Evolutionary conservation across 2,113 vertebrate species (phyloP).

Genomic region (Saccopteryx bilineata): DNA sequence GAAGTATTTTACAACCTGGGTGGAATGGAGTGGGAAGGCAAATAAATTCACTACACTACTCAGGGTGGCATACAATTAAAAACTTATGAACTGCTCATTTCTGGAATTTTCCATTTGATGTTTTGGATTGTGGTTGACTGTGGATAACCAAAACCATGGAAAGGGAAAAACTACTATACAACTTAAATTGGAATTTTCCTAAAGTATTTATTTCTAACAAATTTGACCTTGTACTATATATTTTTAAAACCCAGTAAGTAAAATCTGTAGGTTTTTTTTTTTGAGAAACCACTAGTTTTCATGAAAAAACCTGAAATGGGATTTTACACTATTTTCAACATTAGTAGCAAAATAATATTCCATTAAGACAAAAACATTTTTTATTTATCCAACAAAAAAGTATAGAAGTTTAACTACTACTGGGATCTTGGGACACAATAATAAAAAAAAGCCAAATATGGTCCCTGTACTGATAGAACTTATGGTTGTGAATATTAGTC

Average conservation of each 20-base stretch:
- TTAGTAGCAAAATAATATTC: neutral
- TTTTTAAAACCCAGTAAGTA: neutral
- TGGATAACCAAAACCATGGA: neutral
- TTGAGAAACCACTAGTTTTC: neutral
- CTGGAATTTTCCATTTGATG: neutral
- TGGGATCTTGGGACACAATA: neutral
- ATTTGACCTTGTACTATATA: neutral
- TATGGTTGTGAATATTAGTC: conserved; percentile 11
- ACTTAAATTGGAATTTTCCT: neutral
- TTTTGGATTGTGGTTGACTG: neutral
- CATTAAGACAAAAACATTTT: neutral
- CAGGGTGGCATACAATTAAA: neutral
- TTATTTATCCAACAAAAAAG: conserved; percentile 56
- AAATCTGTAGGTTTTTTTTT: neutral
- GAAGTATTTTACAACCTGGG: neutral
- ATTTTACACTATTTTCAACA: neutral
- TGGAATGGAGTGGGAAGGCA: neutral
- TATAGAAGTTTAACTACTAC: conserved; percentile 33
- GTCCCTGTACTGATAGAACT: neutral
- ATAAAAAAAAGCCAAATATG: conserved; percentile 19
- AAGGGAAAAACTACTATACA: neutral
- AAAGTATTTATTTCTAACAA: neutral
- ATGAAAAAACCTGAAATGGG: neutral
- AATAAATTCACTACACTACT: neutral
- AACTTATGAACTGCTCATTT: neutral